These are phyloP conservation scores for Tridacna gigas DNA, from an alignment of 2,888 invertebrate genomes.

Conservation along the genomic window DNA sequence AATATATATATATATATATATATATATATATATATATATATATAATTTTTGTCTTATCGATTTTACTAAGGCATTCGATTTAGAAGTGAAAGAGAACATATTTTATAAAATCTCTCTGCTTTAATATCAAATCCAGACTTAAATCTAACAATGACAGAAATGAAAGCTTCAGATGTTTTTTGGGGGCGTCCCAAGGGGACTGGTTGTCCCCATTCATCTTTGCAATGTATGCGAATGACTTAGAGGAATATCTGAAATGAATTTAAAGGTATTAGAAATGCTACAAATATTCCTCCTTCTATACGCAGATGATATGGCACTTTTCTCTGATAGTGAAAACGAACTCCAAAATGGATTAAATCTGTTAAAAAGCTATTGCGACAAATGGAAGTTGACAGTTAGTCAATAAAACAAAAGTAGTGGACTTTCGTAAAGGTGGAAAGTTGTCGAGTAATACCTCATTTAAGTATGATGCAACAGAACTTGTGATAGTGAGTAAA, in stretches of 20 bases:
- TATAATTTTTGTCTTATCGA: constrained; percentile 12
- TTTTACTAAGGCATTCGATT: background rate
- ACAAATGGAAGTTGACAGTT: background rate
- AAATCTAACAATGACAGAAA: background rate
- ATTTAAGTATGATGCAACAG: no score
- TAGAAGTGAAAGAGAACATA: background rate
- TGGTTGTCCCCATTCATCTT: background rate
- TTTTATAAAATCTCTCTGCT: background rate
- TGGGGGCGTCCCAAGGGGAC: background rate
- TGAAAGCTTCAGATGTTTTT: background rate
- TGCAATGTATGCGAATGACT: background rate
- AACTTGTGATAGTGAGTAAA: no score
- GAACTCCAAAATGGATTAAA: background rate
- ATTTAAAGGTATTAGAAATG: no score
- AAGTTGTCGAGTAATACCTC: no score
- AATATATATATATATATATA: no score
- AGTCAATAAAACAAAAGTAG: no score
- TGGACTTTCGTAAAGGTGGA: no score
- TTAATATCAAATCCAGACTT: background rate
- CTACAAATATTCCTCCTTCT: background rate
- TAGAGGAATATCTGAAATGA: background rate
- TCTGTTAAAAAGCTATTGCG: background rate
- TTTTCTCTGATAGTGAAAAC: background rate
- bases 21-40: no score
- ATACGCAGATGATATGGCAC: background rate